These are phyloP conservation scores for Limnodromus scolopaceus DNA, from an alignment of 2,797 vertebrate genomes.

Conservation along the genomic window DNA sequence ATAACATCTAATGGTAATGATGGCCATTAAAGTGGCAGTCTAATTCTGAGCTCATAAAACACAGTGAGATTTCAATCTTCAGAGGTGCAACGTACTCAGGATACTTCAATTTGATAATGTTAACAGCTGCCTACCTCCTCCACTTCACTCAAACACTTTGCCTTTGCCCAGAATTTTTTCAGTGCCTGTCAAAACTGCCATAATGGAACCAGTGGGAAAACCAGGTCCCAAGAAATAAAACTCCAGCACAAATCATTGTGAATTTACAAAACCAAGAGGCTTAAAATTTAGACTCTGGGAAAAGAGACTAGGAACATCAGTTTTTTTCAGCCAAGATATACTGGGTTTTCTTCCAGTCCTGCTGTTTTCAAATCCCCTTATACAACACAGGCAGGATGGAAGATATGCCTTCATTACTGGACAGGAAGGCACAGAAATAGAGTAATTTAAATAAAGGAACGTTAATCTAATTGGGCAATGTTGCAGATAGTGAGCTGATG, in stretches of 20 bases:
- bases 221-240: neutral
- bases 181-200: neutral
- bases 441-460: slow-evolving; percentile 8
- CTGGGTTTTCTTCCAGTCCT: slow-evolving; percentile 7
- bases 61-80: neutral
- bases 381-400: neutral
- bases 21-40: neutral
- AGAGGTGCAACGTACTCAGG: neutral
- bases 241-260: neutral
- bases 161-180: neutral
- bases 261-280: slow-evolving; percentile 40
- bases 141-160: neutral
- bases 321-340: slow-evolving; percentile 40
- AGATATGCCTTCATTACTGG: neutral
- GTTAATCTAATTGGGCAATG: neutral
- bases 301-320: neutral
- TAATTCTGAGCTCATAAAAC: neutral
- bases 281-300: slow-evolving; percentile 4
- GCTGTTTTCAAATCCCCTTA: slow-evolving; percentile 23
- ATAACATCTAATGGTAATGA: rapidly evolving
- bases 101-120: neutral
- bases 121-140: neutral
- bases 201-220: neutral
- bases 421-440: neutral
- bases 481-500: slow-evolving; percentile 4